A percentile compares a stretch with the other conserved stretches of the same genome.
These are phyloP conservation scores for Caenorhabditis sulstoni DNA, from an alignment of 2,888 invertebrate genomes.

Conservation along the genomic window DNA sequence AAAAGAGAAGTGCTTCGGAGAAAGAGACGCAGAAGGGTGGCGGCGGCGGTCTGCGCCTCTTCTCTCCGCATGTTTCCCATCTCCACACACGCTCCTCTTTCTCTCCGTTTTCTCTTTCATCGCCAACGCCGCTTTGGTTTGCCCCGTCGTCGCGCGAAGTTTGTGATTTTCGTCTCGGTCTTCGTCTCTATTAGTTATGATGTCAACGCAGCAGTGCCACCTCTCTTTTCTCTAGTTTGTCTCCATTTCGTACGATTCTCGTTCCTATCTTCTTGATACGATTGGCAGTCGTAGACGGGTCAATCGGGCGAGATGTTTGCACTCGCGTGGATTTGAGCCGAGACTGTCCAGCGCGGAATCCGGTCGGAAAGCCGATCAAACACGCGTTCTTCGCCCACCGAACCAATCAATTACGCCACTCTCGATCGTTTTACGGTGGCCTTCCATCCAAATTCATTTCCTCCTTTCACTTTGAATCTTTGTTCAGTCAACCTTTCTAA, in stretches of 20 bases:
- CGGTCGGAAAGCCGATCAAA: slow-evolving; percentile 7
- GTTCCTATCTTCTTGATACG: not conserved
- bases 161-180: slow-evolving; percentile 39
- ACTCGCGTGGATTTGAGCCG: slow-evolving; percentile 9
- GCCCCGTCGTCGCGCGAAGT: slow-evolving; percentile 33
- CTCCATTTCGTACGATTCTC: slow-evolving; percentile 9
- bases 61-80: slow-evolving; percentile 25
- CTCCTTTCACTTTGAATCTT: not conserved
- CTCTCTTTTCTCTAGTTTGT: slow-evolving; percentile 12
- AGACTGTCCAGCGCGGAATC: slow-evolving; percentile 1
- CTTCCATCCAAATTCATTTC: not conserved
- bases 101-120: slow-evolving; percentile 9
- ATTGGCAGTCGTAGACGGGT: slow-evolving; percentile 11
- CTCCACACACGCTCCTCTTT: slow-evolving; percentile 16
- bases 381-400: slow-evolving; percentile 5
- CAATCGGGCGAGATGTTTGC: slow-evolving; percentile 20
- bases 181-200: slow-evolving; percentile 40
- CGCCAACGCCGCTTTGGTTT: slow-evolving; percentile 21
- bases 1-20: slow-evolving; percentile 10
- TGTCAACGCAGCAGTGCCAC: slow-evolving; percentile 13
- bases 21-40: slow-evolving; percentile 29
- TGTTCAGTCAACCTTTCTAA: too few relatives aligned
- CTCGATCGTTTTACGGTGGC: slow-evolving; percentile 15
- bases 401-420: slow-evolving; percentile 36
- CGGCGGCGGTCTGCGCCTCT: slow-evolving; percentile 31